Base-by-base conservation (phyloP, 2,888 invertebrate species). In the Chymomyza caudatula region DNA sequence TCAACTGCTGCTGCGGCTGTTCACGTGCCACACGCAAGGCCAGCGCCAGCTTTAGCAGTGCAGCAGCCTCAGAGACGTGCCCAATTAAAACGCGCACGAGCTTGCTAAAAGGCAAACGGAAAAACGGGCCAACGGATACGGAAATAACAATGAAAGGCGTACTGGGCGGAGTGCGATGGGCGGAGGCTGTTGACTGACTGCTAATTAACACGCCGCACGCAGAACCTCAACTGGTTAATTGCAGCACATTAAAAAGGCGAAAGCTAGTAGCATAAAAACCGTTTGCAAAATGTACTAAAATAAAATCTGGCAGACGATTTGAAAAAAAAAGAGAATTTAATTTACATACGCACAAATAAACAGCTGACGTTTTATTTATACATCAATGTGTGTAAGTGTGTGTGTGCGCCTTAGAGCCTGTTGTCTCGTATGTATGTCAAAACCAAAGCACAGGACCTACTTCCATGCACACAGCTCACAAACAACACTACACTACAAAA, bases 21-120 rank as follows among this genome's bases (percentile, higher is more conserved):
- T 61, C 22, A 17, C 37, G 43, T 51, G 58, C 43, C 58, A 43
- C n/a, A n/a, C 62, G 55, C 54, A 51, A 60, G 43, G 55, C 47
- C 52, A 56, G 49, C 54, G 20, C 15, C 25, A 61, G 29, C 37
- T 8, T 53, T 11, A 37, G 29, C 29, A 37, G 29, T 11, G 19
- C 58, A 11, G 29, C 11, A 37, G 29, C 13, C 8, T 4, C 20
- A 54, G 13, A 23, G 19, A 49, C 49, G 59, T 59, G 49, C 20
- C 17, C 59, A 59, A 49, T 20, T 22, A 44, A 47, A 19, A 57
- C 53, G 67, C 73, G 74, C 74, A 72, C 67, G 72, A 60, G 65
- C 69, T 44, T 67, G 49, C 67, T 66, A 58, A 71, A 71, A 71
- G 62, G 69, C 76, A 55, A 64, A 22, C 47, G 44, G 22, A 44